phyloP scores from a whole-genome alignment of 2,888 invertebrate species.

The Altica lythri region DNA sequence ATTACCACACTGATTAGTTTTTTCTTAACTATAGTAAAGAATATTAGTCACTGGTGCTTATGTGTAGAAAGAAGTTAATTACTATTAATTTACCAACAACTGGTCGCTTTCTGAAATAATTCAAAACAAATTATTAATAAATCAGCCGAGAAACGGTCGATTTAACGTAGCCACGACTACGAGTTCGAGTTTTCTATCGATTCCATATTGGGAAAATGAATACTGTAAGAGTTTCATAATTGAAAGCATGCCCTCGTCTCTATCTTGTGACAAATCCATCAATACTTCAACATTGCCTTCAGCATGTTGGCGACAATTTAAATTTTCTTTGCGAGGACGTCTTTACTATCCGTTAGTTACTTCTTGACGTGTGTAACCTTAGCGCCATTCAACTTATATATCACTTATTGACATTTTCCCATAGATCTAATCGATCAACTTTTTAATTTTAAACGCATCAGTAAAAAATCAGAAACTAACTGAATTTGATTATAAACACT shows the following conservation, averaged over 20 bases:
- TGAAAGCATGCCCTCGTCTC: conserved; percentile 36
- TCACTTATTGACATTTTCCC: no score
- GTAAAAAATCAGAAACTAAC: no score
- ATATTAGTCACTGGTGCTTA: conserved; percentile 23
- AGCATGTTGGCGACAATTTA: conserved; percentile 17
- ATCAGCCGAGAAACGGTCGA: conserved; percentile 32
- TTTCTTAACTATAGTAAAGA: neutral
- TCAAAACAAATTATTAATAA: conserved; percentile 40
- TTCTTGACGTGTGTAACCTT: conserved; percentile 15
- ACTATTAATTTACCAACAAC: conserved; percentile 37
- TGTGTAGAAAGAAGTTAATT: conserved; percentile 39
- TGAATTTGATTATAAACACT: no score
- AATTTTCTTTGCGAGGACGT: conserved; percentile 20
- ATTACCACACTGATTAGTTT: no score
- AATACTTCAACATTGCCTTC: conserved; percentile 31
- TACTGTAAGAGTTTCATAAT: conserved; percentile 35
- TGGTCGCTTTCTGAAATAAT: conserved; percentile 35
- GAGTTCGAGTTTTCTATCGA: conserved; percentile 31
- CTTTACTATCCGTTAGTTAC: conserved; percentile 7
- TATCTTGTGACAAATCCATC: conserved; percentile 34
- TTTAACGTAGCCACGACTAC: conserved; percentile 28
- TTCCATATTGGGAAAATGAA: conserved; percentile 37
- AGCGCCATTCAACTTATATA: conserved; percentile 11
- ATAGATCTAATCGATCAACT: no score
- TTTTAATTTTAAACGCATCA: no score